These are phyloP conservation scores for Hydrotaea cyrtoneurina DNA, from an alignment of 2,888 invertebrate genomes.

Conservation along the genomic window DNA sequence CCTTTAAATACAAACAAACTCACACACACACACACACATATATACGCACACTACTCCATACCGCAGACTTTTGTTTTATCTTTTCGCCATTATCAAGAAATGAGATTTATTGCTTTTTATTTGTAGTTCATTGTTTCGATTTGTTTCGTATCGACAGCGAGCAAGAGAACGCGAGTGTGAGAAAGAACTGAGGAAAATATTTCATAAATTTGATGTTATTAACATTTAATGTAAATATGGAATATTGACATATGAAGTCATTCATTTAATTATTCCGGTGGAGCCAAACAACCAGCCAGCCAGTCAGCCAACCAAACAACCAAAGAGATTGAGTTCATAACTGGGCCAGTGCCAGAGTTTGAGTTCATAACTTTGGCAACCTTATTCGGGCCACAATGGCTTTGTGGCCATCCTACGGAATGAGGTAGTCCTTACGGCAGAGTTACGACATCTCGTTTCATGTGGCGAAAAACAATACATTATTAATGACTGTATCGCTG, in stretches of 20 bases:
- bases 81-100: conserved; percentile 15
- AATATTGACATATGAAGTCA: conserved; percentile 36
- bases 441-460: not conserved
- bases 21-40: not conserved
- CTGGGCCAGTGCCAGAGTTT: not conserved
- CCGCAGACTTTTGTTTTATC: conserved; percentile 12
- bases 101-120: conserved; percentile 17
- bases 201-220: conserved; percentile 32
- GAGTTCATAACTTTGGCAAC: conserved; percentile 10
- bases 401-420: not conserved
- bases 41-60: not conserved
- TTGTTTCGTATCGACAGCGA: not conserved
- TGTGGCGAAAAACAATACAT: conserved; percentile 16
- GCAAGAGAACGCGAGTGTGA: not conserved
- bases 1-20: not conserved
- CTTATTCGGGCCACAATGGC: not conserved
- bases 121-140: not conserved
- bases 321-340: conserved; percentile 25
- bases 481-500: conserved; percentile 20
- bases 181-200: not conserved
- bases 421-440: not conserved
- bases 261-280: conserved; percentile 32
- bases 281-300: not conserved
- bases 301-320: not conserved
- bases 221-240: conserved; percentile 25